Evolutionary conservation across 2,888 invertebrate genomes (phyloP), one percentile per base, ranked within the genome.

Genomic region (Eilema griseolum): DNA sequence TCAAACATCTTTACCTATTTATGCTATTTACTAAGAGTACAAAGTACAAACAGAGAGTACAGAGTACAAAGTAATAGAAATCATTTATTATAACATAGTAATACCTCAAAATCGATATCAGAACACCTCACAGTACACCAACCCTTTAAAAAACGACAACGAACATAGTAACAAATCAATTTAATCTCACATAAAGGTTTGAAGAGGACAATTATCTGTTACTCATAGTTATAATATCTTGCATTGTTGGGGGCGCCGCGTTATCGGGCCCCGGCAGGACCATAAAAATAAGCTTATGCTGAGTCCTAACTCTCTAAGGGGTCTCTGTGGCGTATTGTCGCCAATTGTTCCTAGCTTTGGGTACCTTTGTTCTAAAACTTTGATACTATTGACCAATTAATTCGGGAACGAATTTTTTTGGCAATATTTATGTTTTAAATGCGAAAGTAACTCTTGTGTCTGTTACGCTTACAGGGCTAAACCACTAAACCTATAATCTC

Each of bases 271-370:
- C 83, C 86, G 89, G 83, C 95, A 95, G 95, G 86, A 92, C 94
- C 90, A 95, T 95, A 95, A 95, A 95, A 95, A 94, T 89, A 89
- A 94, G 95, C 94, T 95, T 95, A 95, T 93, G 94, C 86, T 88
- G 88, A 88, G 87, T 89, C 93, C 94, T 93, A 92, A 92, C 92
- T 88, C 89, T 81, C 80, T 83, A 87, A 87, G 87, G 81, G 77
- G 77, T 66, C 41, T 71, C 37, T 87, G 87, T 83, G 83, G 90
- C 90, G 90, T 81, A 87, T 71, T 85, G 74, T 72, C 75, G 79
- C 79, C 79, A 78, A 82, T 74, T 76, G 62, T 72, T 33, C 69
- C 41, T 69, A 61, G 67, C 70, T 75, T 79, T 79, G 72, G 16
- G n/a, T 37, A 56, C 26, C 56, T 70, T 70, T 65, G 65, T 65